Conservation (phyloP, 2,113 vertebrate genomes). For the Struthidea cinerea region DNA sequence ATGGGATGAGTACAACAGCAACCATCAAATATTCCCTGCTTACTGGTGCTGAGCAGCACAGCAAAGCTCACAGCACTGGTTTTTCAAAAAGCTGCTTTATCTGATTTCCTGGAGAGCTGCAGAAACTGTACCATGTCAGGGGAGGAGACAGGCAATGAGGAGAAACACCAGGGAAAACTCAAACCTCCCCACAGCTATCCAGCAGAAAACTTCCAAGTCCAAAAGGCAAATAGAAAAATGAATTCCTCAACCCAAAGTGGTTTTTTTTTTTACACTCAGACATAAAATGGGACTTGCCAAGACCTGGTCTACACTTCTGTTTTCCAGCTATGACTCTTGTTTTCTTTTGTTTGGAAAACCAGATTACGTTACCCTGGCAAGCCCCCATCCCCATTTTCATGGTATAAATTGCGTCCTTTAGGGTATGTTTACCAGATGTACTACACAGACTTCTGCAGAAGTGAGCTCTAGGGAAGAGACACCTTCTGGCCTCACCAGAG, state of each 20-base stretch:
- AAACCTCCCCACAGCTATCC: background rate
- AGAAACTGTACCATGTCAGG: background rate
- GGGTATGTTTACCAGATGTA: background rate
- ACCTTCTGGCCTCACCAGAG: background rate
- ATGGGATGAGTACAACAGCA: background rate
- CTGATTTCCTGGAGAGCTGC: conserved; percentile 38
- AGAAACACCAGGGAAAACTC: background rate
- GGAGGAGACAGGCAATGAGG: background rate
- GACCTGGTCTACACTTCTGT: background rate
- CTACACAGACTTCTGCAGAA: background rate
- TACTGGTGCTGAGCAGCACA: conserved; percentile 2
- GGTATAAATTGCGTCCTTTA: background rate
- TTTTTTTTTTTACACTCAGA: background rate
- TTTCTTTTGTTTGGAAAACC: conserved; percentile 6
- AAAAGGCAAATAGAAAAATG: background rate
- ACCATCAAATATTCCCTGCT: background rate
- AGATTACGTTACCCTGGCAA: background rate
- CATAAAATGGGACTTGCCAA: background rate
- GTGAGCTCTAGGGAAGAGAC: background rate
- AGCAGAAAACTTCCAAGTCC: background rate
- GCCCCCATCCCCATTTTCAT: background rate
- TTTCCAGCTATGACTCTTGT: background rate
- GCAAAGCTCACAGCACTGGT: background rate
- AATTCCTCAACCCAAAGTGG: background rate
- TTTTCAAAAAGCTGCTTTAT: conserved; percentile 5